These are phyloP conservation scores for Geophilus truncorum DNA, from an alignment of 2,888 invertebrate species.

Conservation along the genomic window DNA sequence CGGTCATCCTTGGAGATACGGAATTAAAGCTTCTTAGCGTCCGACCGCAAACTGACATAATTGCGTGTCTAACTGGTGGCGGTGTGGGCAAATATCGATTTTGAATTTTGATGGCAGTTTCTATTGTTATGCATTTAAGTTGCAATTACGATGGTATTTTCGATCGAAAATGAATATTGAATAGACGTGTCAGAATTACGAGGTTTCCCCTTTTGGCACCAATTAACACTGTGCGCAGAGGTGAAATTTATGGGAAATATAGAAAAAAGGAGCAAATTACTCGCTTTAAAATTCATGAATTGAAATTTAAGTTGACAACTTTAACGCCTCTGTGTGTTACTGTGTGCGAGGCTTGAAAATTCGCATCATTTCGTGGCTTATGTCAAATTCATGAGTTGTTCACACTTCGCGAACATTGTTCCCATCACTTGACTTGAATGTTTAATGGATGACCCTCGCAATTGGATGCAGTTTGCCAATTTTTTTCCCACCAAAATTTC, in stretches of 20 bases:
- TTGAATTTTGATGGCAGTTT: not conserved
- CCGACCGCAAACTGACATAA: not conserved
- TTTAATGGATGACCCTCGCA: not conserved
- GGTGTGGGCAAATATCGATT: not conserved
- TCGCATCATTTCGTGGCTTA: not conserved
- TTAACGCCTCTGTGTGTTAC: not conserved
- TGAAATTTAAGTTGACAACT: not conserved
- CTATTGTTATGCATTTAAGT: too few species aligned
- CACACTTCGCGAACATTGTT: not conserved
- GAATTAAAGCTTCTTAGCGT: not conserved
- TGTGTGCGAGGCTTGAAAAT: not conserved
- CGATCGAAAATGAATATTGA: too few species aligned
- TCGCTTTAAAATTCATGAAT: not conserved
- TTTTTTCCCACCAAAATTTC: not conserved
- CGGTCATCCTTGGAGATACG: not conserved
- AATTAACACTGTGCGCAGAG: too few species aligned
- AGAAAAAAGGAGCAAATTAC: too few species aligned
- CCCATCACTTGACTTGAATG: not conserved
- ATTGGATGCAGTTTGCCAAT: not conserved
- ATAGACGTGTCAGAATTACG: too few species aligned
- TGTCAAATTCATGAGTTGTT: not conserved
- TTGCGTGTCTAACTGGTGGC: not conserved
- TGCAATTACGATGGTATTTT: too few species aligned
- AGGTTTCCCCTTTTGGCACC: too few species aligned
- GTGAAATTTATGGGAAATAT: too few species aligned